Percentiles rank a stretch among this genome's conserved stretches.
Evolutionary conservation across 2,888 invertebrate genomes (phyloP).

Genomic region (Diploptera punctata): DNA sequence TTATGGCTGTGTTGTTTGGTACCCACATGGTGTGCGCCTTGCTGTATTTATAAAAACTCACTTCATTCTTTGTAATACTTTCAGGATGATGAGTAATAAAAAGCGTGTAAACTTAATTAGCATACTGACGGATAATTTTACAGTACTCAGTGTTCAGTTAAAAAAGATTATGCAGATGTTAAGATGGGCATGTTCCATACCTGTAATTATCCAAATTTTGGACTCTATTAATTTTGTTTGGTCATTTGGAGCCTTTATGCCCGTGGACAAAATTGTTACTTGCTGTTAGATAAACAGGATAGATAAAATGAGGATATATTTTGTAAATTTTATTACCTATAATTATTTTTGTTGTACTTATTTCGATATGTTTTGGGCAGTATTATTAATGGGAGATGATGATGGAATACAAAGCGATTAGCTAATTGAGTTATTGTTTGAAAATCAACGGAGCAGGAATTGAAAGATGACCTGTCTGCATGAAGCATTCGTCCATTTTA

Average conservation of each 20-base stretch:
- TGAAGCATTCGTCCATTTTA: too few species aligned
- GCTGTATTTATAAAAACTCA: background rate
- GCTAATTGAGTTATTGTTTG: too few species aligned
- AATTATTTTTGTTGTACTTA: too few species aligned
- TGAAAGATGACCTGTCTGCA: too few species aligned
- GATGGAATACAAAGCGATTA: too few species aligned
- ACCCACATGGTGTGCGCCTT: background rate
- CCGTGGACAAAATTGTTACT: background rate
- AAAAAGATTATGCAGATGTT: background rate
- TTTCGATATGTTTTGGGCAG: too few species aligned
- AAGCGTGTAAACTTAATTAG: background rate
- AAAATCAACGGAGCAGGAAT: too few species aligned
- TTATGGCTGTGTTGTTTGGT: too few species aligned
- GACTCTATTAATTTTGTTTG: background rate
- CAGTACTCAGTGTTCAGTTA: background rate
- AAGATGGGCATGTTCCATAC: background rate
- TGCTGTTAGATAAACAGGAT: background rate
- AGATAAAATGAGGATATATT: too few species aligned
- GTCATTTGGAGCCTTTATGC: background rate
- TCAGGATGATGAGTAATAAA: background rate
- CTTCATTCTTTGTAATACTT: background rate
- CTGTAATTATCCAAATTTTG: conserved; percentile 4
- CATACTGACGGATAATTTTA: conserved; percentile 9
- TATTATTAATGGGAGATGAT: too few species aligned
- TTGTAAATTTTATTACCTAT: too few species aligned